phyloP scores from a whole-genome alignment of 2,113 vertebrate species.

The Jaculus jaculus region DNA sequence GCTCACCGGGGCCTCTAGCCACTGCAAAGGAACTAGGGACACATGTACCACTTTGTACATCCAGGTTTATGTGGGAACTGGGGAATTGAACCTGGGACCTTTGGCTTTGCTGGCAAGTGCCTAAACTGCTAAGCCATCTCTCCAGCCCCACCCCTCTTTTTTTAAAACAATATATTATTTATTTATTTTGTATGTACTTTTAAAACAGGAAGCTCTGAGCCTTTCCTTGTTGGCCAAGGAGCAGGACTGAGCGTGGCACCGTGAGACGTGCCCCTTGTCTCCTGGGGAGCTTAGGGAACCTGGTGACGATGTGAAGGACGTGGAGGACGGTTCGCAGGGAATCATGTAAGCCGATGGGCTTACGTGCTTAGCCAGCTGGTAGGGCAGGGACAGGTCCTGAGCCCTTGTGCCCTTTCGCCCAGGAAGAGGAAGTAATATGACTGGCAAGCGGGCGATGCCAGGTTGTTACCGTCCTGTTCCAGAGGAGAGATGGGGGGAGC shows the following conservation, averaged over 20 bases:
- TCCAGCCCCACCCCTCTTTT: no score
- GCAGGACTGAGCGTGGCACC: accelerated
- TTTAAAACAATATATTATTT: no score
- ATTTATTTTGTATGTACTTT: neutral
- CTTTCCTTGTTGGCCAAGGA: neutral
- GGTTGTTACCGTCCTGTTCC: conserved; percentile 57
- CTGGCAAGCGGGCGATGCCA: conserved; percentile 54
- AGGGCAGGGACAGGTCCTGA: neutral
- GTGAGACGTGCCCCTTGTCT: no score
- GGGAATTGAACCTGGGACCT: no score
- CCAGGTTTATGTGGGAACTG: no score
- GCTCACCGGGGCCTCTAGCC: no score
- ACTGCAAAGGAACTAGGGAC: no score
- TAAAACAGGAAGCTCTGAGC: neutral
- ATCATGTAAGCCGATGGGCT: no score
- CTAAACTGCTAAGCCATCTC: no score
- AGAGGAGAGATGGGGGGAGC: conserved; percentile 55
- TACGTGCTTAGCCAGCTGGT: neutral
- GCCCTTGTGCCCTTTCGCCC: conserved; percentile 3
- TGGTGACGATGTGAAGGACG: no score
- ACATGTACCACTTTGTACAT: no score
- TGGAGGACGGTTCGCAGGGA: neutral
- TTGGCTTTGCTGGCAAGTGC: no score
- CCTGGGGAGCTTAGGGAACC: neutral
- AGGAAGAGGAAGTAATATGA: conserved; percentile 58